A percentile compares a stretch with the other conserved stretches of the same genome.
These are phyloP conservation scores for Crotophaga sulcirostris DNA, from an alignment of 2,113 vertebrate genomes.

Conservation along the genomic window DNA sequence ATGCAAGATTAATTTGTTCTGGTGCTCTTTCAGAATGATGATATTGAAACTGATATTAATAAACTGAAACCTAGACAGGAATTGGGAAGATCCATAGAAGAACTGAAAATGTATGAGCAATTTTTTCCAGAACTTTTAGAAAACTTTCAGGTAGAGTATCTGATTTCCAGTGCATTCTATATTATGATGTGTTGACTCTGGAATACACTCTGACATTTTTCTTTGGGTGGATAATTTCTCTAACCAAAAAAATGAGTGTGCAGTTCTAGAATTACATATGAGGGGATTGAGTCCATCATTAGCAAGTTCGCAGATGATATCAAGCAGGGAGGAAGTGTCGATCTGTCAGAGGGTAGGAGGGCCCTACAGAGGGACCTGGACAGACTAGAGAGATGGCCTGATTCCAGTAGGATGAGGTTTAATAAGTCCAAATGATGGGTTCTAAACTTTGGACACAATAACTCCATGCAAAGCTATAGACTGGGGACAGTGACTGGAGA, in stretches of 20 bases:
- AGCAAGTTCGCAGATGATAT: too few species aligned
- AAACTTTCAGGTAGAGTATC: slow-evolving; percentile 88
- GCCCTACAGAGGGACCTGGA: too few species aligned
- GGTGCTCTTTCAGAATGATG: slow-evolving; percentile 86
- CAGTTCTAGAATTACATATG: background rate
- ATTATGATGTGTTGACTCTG: background rate
- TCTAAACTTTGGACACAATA: too few species aligned
- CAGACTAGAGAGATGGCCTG: too few species aligned
- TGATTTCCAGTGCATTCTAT: background rate
- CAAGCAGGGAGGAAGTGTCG: too few species aligned
- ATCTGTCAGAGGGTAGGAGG: too few species aligned
- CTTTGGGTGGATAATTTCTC: background rate
- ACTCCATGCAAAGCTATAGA: too few species aligned
- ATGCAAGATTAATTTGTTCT: background rate
- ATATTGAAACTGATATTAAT: slow-evolving; percentile 96
- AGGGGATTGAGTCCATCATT: too few species aligned
- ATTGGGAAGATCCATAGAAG: slow-evolving; percentile 83
- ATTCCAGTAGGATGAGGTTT: too few species aligned
- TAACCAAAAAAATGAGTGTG: background rate
- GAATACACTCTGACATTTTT: background rate
- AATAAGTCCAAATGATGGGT: too few species aligned
- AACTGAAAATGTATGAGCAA: slow-evolving; percentile 89
- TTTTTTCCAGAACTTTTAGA: slow-evolving; percentile 93
- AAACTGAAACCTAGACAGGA: slow-evolving; percentile 87
- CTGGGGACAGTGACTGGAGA: too few species aligned